phyloP scores from a whole-genome alignment of 2,888 invertebrate genomes.

The Galeruca laticollis region DNA sequence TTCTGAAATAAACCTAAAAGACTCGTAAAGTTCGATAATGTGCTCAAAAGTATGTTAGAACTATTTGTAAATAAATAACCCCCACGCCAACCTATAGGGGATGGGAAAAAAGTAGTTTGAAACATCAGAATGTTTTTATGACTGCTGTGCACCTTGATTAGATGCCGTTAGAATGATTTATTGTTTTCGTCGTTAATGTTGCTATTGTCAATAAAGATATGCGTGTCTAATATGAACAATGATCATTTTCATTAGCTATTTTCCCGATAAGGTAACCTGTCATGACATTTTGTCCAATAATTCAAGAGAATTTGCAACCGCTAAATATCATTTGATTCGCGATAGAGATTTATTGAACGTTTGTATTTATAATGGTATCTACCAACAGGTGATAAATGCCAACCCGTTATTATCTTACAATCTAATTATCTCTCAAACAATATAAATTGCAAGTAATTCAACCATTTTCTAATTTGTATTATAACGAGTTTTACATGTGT shows the following conservation, averaged over 20 bases:
- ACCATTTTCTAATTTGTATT: background rate
- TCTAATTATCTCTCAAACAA: slow-evolving; percentile 18
- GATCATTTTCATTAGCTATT: slow-evolving; percentile 12
- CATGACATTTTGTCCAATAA: slow-evolving; percentile 8
- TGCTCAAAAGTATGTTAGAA: too few relatives aligned
- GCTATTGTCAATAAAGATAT: slow-evolving; percentile 9
- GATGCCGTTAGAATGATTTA: slow-evolving; percentile 3
- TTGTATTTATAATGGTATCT: slow-evolving; percentile 4
- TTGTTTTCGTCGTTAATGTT: slow-evolving; percentile 9
- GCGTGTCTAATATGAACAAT: slow-evolving; percentile 10
- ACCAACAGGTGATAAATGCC: slow-evolving; percentile 12
- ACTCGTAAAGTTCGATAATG: too few relatives aligned
- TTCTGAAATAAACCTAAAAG: too few relatives aligned
- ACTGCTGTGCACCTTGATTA: too few relatives aligned
- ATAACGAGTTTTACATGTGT: background rate
- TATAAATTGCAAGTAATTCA: slow-evolving; percentile 19
- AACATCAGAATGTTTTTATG: too few relatives aligned
- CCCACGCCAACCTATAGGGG: too few relatives aligned
- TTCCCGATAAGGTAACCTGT: slow-evolving; percentile 11
- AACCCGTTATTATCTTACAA: slow-evolving; percentile 9
- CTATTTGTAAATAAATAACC: too few relatives aligned
- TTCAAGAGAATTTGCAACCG: slow-evolving; percentile 9
- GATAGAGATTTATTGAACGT: slow-evolving; percentile 4
- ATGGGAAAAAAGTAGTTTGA: too few relatives aligned
- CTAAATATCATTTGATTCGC: slow-evolving; percentile 7